phyloP scores from a whole-genome alignment of 53 echinoderm and acorn worm genomes.

The Antedon mediterranea region DNA sequence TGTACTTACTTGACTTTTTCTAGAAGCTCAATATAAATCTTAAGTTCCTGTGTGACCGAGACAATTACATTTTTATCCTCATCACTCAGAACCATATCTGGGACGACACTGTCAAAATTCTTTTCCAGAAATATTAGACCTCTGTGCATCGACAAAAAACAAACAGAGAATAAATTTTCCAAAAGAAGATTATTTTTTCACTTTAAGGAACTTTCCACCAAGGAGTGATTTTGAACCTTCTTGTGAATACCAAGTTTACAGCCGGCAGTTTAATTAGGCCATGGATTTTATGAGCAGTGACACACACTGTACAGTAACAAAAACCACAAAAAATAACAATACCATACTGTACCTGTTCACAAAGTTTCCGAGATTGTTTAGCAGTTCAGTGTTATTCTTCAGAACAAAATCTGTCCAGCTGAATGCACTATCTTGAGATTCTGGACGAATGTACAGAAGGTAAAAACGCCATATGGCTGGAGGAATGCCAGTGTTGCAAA shows the following conservation, averaged over 20 bases:
- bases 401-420: constrained; percentile 84
- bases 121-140: constrained; percentile 68
- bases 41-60: constrained; percentile 51
- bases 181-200: too few relatives aligned
- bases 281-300: too few relatives aligned
- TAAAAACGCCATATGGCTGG: constrained; percentile 97
- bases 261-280: too few relatives aligned
- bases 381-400: constrained; percentile 89
- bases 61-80: constrained; percentile 63
- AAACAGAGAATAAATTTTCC: too few relatives aligned
- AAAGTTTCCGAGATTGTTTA: constrained; percentile 96
- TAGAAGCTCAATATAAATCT: constrained; percentile 35
- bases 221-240: too few relatives aligned
- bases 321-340: too few relatives aligned
- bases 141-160: constrained; percentile 15
- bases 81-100: constrained; percentile 37
- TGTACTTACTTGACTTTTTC: constrained; percentile 72
- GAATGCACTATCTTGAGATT: constrained; percentile 84
- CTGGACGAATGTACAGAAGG: constrained; percentile 77
- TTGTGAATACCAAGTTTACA: too few relatives aligned
- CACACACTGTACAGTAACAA: too few relatives aligned
- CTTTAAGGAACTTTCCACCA: too few relatives aligned
- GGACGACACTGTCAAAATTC: constrained; percentile 55
- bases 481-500: constrained; percentile 72
- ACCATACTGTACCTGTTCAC: constrained; percentile 97